These are phyloP conservation scores for Apostichopus japonicus DNA, from an alignment of 35 echinoderm and acorn worm genomes.

Conservation along the genomic window DNA sequence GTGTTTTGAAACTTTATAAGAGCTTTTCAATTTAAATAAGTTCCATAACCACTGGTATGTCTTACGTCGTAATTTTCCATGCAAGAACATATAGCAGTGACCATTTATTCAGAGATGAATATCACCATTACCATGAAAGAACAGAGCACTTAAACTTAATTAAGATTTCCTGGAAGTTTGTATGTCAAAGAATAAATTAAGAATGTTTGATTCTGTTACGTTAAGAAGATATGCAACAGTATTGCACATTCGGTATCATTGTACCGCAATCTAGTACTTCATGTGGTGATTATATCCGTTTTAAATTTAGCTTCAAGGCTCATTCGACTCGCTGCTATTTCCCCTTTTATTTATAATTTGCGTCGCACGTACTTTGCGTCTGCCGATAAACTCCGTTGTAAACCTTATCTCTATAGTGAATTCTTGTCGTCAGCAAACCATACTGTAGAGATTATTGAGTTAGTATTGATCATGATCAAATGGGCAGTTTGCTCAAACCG, in stretches of 20 bases:
- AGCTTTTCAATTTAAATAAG: no score
- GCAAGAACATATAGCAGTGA: no score
- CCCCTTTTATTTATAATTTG: background rate
- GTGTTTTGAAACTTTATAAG: no score
- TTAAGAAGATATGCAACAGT: background rate
- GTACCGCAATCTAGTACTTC: no score
- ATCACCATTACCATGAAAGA: no score
- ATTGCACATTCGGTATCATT: background rate
- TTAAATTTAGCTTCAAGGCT: no score
- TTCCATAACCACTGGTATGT: no score
- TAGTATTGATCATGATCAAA: constrained; percentile 23
- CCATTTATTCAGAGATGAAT: no score
- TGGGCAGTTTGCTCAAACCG: constrained; percentile 35
- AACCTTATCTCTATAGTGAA: background rate
- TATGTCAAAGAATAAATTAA: background rate
- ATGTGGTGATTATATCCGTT: no score
- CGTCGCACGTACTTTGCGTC: background rate
- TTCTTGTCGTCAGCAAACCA: background rate
- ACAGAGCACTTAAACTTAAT: background rate
- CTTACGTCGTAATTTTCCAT: no score
- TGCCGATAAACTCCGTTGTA: background rate
- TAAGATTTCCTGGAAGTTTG: background rate
- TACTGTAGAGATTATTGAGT: background rate
- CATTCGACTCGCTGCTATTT: no score
- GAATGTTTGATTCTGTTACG: background rate